phyloP scores from a whole-genome alignment of 2,888 invertebrate species.

The Pogonocherus hispidulus region DNA sequence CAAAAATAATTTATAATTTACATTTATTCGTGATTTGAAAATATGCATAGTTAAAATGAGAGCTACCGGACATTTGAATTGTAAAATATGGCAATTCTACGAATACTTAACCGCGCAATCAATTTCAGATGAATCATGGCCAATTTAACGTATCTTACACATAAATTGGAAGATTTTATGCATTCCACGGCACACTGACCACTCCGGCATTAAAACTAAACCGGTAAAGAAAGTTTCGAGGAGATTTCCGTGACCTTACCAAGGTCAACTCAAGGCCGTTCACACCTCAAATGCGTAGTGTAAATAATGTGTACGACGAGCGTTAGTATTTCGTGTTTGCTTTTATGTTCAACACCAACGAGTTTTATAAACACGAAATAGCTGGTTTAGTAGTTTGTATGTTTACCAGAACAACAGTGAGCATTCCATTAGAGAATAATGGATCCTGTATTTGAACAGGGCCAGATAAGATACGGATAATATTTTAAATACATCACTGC shows the following conservation, averaged over 20 bases:
- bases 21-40: too few species aligned
- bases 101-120: too few species aligned
- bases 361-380: not conserved
- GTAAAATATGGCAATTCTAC: too few species aligned
- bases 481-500: not conserved
- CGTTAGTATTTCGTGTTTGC: slow-evolving; percentile 10
- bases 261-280: slow-evolving; percentile 44
- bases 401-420: not conserved
- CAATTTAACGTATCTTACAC: not conserved
- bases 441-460: not conserved
- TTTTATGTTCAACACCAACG: not conserved
- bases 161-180: not conserved
- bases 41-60: too few species aligned
- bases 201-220: slow-evolving; percentile 25
- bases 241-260: slow-evolving; percentile 38
- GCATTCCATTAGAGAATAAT: not conserved
- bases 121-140: slow-evolving; percentile 1
- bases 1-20: too few species aligned
- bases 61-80: too few species aligned
- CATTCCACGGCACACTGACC: slow-evolving; percentile 5
- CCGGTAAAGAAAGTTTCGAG: slow-evolving; percentile 38
- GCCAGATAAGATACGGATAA: not conserved
- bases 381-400: not conserved
- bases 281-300: slow-evolving; percentile 31
- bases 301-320: slow-evolving; percentile 23